Evolutionary conservation across 2,113 vertebrate genomes (phyloP), one percentile per base, ranked within the genome.

Genomic region (Meles meles): DNA sequence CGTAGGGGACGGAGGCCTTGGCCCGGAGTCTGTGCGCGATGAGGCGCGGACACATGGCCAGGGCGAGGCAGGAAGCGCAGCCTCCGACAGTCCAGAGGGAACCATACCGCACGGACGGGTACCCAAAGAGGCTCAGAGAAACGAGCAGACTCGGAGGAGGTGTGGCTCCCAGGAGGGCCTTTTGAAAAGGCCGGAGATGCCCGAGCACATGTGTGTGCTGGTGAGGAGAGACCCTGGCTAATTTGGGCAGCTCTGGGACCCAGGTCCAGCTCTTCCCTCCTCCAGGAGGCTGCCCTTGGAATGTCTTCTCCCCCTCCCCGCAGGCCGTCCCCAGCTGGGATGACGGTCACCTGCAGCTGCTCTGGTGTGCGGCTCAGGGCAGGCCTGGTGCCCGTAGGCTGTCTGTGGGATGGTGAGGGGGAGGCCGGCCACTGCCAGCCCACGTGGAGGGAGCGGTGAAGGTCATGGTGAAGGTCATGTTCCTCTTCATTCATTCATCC

Each of bases 371-470:
- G 31, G 74, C 63, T 65, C n/a, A 11, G 49, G 55, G 23, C 27
- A 20, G 18, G 27, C 23, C 49, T 7, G 1, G 34, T 4, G 52
- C 6, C 49, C 27, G 6, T 13, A 18, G 39, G 5, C 52, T 23
- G 12, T 47, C 39, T 39, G 63, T 5, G 23, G 39, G 31, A 6
- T 0, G 39, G 25, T 14, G 29, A 71, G 8, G 9, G 0, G 44
- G 15, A 49, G 80, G 44, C 0, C 27, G 34, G 72, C 34, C 31
- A 57, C 10, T 4, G 15, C 71, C n/a, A 13, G 57, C 37, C 39
- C 18, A 11, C 20, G 4, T 0, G 0, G 20, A 13, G 21, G 29
- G 39, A 71, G 39, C 0, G 1, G 1, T 7, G 8, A 72, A 23
- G 52, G n/a, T 20, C 39, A 7, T 3, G 1, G 1, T 7, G 8